Conservation (phyloP, 2,113 vertebrate species). For the Poicephalus meyeri region DNA sequence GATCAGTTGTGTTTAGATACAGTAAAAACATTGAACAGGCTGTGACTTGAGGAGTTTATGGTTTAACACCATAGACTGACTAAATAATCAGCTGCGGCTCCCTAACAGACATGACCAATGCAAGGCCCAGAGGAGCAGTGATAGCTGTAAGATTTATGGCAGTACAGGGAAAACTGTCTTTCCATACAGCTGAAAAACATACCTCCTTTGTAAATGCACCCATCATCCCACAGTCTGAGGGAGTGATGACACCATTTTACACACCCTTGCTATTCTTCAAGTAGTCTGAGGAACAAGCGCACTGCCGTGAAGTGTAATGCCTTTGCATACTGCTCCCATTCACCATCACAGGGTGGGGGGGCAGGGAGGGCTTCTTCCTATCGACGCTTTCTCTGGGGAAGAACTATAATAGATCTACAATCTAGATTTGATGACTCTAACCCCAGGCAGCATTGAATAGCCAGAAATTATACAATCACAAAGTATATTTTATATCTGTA, state of each 20-base stretch:
- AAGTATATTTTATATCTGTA: conserved; percentile 4
- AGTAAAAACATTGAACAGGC: neutral
- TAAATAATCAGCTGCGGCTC: neutral
- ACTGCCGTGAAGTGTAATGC: neutral
- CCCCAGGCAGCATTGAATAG: neutral
- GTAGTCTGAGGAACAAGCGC: neutral
- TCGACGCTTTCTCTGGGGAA: neutral
- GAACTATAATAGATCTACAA: neutral
- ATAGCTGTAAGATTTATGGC: neutral
- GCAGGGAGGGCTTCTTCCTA: neutral
- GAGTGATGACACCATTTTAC: neutral
- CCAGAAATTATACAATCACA: neutral
- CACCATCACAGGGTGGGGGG: neutral
- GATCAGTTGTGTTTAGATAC: neutral
- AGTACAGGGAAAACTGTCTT: neutral
- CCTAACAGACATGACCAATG: neutral
- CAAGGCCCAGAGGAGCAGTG: neutral
- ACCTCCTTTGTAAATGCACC: neutral
- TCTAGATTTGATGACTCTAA: neutral
- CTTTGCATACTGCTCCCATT: neutral
- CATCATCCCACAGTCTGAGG: neutral
- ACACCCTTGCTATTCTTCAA: neutral
- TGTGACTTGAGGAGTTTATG: neutral
- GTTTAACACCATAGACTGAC: neutral
- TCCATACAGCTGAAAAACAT: neutral